A percentile compares a stretch with the other conserved stretches of the same genome.
These are phyloP conservation scores for Distichodus sexfasciatus DNA, from an alignment of 2,797 vertebrate genomes.

Conservation along the genomic window DNA sequence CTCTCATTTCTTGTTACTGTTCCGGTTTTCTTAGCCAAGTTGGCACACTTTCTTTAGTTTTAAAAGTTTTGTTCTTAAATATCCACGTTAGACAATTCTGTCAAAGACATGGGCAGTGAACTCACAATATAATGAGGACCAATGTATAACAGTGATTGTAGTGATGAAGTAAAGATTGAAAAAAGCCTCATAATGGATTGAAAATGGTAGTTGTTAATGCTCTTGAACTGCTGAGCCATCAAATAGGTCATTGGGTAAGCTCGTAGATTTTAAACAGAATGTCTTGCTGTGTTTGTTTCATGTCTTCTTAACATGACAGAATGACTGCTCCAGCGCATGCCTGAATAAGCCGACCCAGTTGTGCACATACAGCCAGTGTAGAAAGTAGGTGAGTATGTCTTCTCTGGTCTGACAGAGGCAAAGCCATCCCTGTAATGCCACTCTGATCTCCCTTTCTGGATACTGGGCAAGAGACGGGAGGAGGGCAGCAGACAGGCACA, in stretches of 20 bases:
- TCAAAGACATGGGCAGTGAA: conserved; percentile 11
- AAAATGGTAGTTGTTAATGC: neutral
- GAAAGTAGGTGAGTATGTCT: conserved; percentile 63
- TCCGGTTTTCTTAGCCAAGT: conserved; percentile 43
- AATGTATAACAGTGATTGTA: too few species aligned
- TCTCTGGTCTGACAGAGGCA: conserved; percentile 48
- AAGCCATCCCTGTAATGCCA: conserved; percentile 54
- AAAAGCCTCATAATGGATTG: neutral
- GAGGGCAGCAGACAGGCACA: neutral
- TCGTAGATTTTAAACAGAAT: neutral
- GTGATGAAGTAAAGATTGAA: neutral
- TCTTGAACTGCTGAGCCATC: neutral
- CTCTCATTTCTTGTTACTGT: conserved; percentile 30
- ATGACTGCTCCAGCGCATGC: neutral
- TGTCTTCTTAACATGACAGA: neutral
- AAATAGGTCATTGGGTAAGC: conserved; percentile 15
- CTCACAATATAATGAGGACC: conserved; percentile 2
- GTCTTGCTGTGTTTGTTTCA: neutral
- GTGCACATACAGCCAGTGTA: neutral
- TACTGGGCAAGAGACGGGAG: conserved; percentile 2
- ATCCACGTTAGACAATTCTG: conserved; percentile 12
- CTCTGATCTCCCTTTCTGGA: conserved; percentile 48
- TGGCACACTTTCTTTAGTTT: conserved; percentile 20
- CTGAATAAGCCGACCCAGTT: conserved; percentile 34
- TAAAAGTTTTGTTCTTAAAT: conserved; percentile 30